Percentiles rank a stretch among this genome's conserved stretches.
Evolutionary conservation across 1,140 invertebrate species (phyloP).

Genomic region (Meloidogyne hapla): DNA sequence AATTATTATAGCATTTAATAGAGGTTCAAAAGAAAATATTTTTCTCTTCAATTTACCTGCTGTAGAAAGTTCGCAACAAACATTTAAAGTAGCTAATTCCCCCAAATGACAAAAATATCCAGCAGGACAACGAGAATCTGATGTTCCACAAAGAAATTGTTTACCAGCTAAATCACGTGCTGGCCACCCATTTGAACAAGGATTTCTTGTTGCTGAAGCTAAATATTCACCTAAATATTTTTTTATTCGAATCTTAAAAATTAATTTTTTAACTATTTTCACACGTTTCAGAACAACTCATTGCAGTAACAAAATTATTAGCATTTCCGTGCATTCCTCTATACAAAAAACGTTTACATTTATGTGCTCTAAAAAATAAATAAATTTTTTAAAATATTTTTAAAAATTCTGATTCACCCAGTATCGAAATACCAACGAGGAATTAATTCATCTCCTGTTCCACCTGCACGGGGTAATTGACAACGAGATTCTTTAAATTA

Average conservation of each 20-base stretch:
- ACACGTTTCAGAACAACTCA: slow-evolving; percentile 39
- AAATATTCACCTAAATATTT: slow-evolving; percentile 15
- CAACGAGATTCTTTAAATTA: slow-evolving; percentile 44
- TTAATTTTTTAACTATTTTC: slow-evolving; percentile 16
- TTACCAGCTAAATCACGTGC: slow-evolving; percentile 44
- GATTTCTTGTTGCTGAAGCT: slow-evolving; percentile 30
- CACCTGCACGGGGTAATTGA: slow-evolving; percentile 46
- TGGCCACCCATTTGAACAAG: slow-evolving; percentile 37
- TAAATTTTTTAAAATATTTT: background rate
- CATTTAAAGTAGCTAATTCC: slow-evolving; percentile 43
- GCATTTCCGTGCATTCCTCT: slow-evolving; percentile 60
- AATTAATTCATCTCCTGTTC: slow-evolving; percentile 57
- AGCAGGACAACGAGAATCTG: slow-evolving; percentile 48
- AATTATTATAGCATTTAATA: too few species aligned
- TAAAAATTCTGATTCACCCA: slow-evolving; percentile 9
- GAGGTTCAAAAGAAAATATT: slow-evolving; percentile 7
- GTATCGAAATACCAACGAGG: slow-evolving; percentile 62
- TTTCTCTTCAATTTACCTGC: slow-evolving; percentile 15
- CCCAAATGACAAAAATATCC: slow-evolving; percentile 61
- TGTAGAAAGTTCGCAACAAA: slow-evolving; percentile 53
- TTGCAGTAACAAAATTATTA: slow-evolving; percentile 61
- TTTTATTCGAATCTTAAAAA: slow-evolving; percentile 1
- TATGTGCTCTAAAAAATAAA: slow-evolving; percentile 27
- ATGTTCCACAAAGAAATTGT: slow-evolving; percentile 38
- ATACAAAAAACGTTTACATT: slow-evolving; percentile 63